A percentile compares a stretch with the other conserved stretches of the same genome.
Evolutionary conservation across 2,888 invertebrate species (phyloP).

Genomic region (Andrena chrysosceles): DNA sequence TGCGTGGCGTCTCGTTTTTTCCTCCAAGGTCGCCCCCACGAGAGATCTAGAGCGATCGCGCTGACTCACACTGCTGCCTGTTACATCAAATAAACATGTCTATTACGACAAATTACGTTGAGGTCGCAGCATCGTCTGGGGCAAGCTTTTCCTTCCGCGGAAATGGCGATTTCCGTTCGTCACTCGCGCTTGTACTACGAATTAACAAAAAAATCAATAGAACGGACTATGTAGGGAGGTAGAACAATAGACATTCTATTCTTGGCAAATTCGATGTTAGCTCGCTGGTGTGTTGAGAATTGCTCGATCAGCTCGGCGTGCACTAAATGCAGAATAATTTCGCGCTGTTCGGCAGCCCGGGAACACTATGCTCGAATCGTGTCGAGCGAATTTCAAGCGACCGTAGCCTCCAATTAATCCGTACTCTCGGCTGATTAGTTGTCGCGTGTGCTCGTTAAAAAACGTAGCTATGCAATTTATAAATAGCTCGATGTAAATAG

Average conservation of each 20-base stretch:
- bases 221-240: too few relatives aligned
- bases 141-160: conserved; percentile 28
- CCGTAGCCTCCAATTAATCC: neutral
- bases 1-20: conserved; percentile 40
- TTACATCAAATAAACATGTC: conserved; percentile 57
- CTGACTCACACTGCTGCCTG: conserved; percentile 57
- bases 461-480: neutral
- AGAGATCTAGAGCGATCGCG: conserved; percentile 62
- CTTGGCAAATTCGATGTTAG: too few relatives aligned
- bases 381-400: neutral
- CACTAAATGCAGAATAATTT: too few relatives aligned
- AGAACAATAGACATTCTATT: too few relatives aligned
- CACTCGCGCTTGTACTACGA: neutral
- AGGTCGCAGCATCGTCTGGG: conserved; percentile 44
- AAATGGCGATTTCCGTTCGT: conserved; percentile 37
- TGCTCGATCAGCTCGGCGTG: too few relatives aligned
- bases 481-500: conserved; percentile 22
- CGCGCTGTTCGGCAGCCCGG: too few relatives aligned
- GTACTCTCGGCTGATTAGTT: neutral
- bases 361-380: neutral
- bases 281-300: too few relatives aligned
- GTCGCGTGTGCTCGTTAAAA: conserved; percentile 3
- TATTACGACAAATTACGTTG: conserved; percentile 64
- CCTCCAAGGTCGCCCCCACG: conserved; percentile 49
- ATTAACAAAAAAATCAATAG: neutral